Evolutionary conservation across 2,113 vertebrate species (phyloP).

Genomic region (Rhinolophus sinicus): DNA sequence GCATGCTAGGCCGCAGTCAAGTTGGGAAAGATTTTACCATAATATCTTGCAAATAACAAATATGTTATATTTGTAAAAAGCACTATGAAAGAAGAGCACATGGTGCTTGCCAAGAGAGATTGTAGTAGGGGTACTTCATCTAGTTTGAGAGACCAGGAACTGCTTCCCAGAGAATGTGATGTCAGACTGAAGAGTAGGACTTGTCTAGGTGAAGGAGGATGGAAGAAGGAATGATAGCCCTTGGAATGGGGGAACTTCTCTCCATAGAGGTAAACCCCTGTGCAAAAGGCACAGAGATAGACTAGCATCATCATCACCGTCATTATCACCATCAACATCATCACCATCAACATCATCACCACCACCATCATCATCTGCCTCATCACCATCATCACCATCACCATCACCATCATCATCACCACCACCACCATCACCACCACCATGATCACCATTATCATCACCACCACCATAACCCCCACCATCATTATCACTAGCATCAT

Average conservation of each 20-base stretch:
- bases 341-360: rapidly evolving
- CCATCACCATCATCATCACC: rapidly evolving
- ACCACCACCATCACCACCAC: rapidly evolving
- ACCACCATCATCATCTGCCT: rapidly evolving
- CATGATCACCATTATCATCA: not conserved
- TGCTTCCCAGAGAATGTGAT: not conserved
- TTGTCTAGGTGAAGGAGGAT: not conserved
- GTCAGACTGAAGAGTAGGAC: not conserved
- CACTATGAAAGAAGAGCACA: not conserved
- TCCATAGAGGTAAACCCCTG: not conserved
- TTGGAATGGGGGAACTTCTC: not conserved
- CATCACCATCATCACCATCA: rapidly evolving
- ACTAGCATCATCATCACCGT: not conserved
- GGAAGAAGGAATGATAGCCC: not conserved
- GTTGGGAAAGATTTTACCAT: not conserved
- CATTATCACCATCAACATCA: rapidly evolving
- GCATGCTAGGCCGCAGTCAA: not conserved
- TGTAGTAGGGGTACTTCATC: not conserved
- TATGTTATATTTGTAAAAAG: not conserved
- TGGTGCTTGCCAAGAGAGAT: no score
- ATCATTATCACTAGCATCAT: not conserved
- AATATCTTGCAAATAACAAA: not conserved
- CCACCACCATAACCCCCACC: not conserved
- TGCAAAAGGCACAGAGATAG: not conserved
- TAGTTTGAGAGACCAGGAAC: not conserved